Evolutionary conservation across 2,888 invertebrate genomes (phyloP), one percentile per base, ranked within the genome.

Genomic region (Troides oblongomaculatus): DNA sequence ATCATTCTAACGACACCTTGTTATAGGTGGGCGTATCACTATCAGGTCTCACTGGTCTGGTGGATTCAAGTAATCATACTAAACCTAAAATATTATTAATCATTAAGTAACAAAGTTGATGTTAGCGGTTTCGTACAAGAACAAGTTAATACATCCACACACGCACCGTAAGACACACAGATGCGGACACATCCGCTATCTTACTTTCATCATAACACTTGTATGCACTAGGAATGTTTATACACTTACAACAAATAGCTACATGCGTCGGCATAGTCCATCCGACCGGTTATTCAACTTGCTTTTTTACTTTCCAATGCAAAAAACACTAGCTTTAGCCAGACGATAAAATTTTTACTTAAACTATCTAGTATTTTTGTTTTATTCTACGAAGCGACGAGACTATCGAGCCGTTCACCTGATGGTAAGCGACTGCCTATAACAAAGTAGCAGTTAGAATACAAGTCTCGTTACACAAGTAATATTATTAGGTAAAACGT

Each of bases 211-310:
- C 67, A 62, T 67, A 57, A 23, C 43, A 62, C 57, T 57, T 43
- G 62, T 57, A 62, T 62, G 56, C 57, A 43, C 43, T 39, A 58
- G 62, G 57, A 67, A 67, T 65, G 69, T 65, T 64, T 56, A 60
- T 25, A 63, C 25, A 39, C 60, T 53, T 61, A 58, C 50, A 57
- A 57, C 62, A 65, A 62, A 69, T 56, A 63, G 53, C 43, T 57
- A 62, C 65, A 50, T 56, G 62, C 64, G 36, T 56, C 39, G 21
- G 69, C 65, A 36, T 58, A 58, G 62, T 53, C 58, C 36, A 25
- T 65, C 58, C 65, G 69, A 69, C 69, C 69, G 69, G 69, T 69
- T 69, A 65, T 69, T 69, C 65, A 65, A 69, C 69, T 46, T 61
- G 65, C 25, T 43, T 65, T 43, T 60, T 65, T 65, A 30, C 43